A percentile compares a stretch with the other conserved stretches of the same genome.
These are phyloP conservation scores for Temnothorax curvispinosus DNA, from an alignment of 1,140 invertebrate genomes.

Conservation along the genomic window DNA sequence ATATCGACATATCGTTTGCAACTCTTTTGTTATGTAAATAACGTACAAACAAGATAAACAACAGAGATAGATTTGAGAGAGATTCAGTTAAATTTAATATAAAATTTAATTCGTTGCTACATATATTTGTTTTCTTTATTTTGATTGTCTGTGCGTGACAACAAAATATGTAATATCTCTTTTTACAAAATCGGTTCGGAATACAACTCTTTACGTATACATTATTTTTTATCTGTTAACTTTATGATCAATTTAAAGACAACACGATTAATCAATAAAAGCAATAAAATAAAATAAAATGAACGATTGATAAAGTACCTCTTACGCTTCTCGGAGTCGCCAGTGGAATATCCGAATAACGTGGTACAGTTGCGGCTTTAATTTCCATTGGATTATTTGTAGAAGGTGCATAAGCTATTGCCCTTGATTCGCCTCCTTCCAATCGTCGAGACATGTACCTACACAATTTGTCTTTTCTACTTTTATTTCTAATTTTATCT, in stretches of 20 bases:
- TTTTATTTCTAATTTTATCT: neutral
- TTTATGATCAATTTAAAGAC: neutral
- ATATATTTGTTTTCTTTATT: neutral
- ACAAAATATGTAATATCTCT: neutral
- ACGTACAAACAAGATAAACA: neutral
- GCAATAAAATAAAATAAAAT: neutral
- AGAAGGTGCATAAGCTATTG: conserved; percentile 61
- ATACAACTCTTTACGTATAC: conserved; percentile 8
- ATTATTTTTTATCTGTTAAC: neutral
- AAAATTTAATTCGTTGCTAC: neutral
- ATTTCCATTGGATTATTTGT: conserved; percentile 59
- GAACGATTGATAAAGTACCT: conserved; percentile 64
- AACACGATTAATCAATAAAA: neutral
- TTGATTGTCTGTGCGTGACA: neutral
- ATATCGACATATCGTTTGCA: neutral
- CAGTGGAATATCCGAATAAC: conserved; percentile 80
- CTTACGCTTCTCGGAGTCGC: conserved; percentile 65
- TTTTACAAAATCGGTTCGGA: neutral
- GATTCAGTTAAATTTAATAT: neutral
- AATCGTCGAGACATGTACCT: conserved; percentile 67
- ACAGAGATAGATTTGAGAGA: neutral
- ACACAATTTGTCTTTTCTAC: neutral
- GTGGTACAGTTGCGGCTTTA: conserved; percentile 78
- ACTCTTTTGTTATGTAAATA: conserved; percentile 29
- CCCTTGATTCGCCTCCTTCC: conserved; percentile 63